Evolutionary conservation across 2,888 invertebrate species (phyloP).

Genomic region (Elegia similella): DNA sequence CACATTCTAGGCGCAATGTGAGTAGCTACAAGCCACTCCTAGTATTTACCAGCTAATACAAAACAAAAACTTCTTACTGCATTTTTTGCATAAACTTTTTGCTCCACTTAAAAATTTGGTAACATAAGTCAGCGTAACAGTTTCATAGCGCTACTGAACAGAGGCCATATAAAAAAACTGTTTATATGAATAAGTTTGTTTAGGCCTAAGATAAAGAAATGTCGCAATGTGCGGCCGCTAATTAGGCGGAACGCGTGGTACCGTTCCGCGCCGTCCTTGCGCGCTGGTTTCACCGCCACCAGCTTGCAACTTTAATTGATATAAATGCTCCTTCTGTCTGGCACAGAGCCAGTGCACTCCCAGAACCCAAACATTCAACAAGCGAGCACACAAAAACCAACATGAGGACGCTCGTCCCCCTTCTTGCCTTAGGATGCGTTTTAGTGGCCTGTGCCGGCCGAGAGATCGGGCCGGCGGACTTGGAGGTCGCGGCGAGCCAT

Average conservation of each 20-base stretch:
- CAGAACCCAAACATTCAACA: slow-evolving; percentile 62
- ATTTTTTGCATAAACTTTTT: slow-evolving; percentile 5
- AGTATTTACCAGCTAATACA: neutral
- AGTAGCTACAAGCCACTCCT: no score
- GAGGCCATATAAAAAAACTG: neutral
- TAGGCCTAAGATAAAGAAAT: slow-evolving; percentile 40
- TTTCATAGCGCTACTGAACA: neutral
- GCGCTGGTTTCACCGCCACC: slow-evolving; percentile 72
- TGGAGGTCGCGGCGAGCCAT: slow-evolving; percentile 76
- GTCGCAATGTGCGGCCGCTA: slow-evolving; percentile 59
- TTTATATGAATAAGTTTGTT: slow-evolving; percentile 18
- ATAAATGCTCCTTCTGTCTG: slow-evolving; percentile 66
- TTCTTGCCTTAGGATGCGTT: slow-evolving; percentile 62
- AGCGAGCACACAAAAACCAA: slow-evolving; percentile 33
- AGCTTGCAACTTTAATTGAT: slow-evolving; percentile 69
- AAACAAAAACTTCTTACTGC: neutral
- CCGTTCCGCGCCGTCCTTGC: slow-evolving; percentile 64
- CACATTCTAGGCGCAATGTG: no score
- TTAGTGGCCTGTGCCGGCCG: slow-evolving; percentile 58
- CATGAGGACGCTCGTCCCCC: slow-evolving; percentile 75
- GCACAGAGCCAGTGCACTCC: slow-evolving; percentile 61
- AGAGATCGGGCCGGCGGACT: slow-evolving; percentile 64
- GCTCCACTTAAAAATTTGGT: neutral
- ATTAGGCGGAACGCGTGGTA: slow-evolving; percentile 61
- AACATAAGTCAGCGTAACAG: slow-evolving; percentile 1